Percentiles rank a stretch among this genome's conserved stretches.
phyloP scores from a whole-genome alignment of 2,113 vertebrate species.

The Crotalus horridus region DNA sequence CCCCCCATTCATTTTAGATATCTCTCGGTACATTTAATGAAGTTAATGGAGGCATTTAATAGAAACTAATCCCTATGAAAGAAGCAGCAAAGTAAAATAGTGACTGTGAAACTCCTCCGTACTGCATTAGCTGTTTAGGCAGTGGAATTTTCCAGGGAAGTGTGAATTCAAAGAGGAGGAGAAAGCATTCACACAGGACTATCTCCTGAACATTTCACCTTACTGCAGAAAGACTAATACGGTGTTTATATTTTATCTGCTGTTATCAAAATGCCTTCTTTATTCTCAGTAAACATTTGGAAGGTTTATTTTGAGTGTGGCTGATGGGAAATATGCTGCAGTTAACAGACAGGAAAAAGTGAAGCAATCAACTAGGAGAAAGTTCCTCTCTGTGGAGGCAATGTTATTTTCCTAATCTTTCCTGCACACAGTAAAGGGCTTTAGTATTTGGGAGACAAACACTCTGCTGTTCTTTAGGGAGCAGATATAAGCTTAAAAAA shows the following conservation, averaged over 20 bases:
- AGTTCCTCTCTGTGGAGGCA: not conserved
- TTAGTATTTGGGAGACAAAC: not conserved
- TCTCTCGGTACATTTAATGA: not conserved
- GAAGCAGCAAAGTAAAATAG: not conserved
- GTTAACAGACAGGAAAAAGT: not conserved
- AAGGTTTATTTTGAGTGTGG: not conserved
- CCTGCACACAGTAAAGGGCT: not conserved
- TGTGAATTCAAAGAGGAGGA: not conserved
- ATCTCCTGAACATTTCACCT: not conserved
- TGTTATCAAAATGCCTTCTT: not conserved
- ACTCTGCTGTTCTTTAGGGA: not conserved
- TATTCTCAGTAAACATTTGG: not conserved
- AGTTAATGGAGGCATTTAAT: not conserved
- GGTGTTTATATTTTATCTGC: not conserved
- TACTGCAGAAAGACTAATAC: not conserved
- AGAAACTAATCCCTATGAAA: not conserved
- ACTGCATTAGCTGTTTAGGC: not conserved
- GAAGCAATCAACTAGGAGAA: not conserved
- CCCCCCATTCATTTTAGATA: not conserved
- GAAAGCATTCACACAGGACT: not conserved
- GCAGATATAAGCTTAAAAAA: not conserved
- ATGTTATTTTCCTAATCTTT: not conserved
- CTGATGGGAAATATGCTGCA: not conserved
- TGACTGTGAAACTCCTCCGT: not conserved
- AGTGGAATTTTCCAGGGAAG: constrained; percentile 5